Base-by-base conservation (phyloP, 2,888 invertebrate species). In the Boloria euphrosyne region DNA sequence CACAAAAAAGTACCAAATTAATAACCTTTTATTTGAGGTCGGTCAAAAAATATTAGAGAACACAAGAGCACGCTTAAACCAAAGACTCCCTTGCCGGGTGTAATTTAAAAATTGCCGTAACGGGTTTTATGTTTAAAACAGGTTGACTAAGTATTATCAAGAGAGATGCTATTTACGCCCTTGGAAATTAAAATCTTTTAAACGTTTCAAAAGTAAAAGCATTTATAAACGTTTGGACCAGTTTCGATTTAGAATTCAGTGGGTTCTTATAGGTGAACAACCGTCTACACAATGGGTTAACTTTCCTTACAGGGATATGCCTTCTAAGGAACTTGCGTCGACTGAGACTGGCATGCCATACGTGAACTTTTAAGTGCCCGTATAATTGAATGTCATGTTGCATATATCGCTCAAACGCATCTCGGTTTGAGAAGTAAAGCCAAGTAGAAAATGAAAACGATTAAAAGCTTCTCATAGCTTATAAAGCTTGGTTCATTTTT, bases 231-330 rank as follows among this genome's bases (percentile, higher is more conserved):
- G 71, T 43, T 38, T 51, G 69, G 74, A 73, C 74, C 70, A 64
- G 66, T 68, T 69, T 60, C 63, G 68, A 72, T 69, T 71, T 81
- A 78, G 80, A 79, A 84, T 81, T 80, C 81, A 71, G 71, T 75
- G 74, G 83, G 81, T 84, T 87, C 85, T 80, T 80, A 75, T 81
- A 81, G 85, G 86, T 85, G 82, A 86, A 85, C 84, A 86, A 84
- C 84, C 89, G 82, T 70, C 74, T 65, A 74, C 77, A 90, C 90
- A 90, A 90, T 90, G 82, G 84, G 80, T 78, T 87, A 78, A 83
- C 87, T 85, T 88, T 87, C 91, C 90, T 85, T 90, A 85, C 75
- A 70, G 76, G 86, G 89, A 67, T 68, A 59, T 71, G 66, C 85
- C 85, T 75, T 81, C 72, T 84, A 80, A 60, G 82, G 85, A 59